Conservation (phyloP, 2,113 vertebrate genomes). For the Psittacara wagleri region DNA sequence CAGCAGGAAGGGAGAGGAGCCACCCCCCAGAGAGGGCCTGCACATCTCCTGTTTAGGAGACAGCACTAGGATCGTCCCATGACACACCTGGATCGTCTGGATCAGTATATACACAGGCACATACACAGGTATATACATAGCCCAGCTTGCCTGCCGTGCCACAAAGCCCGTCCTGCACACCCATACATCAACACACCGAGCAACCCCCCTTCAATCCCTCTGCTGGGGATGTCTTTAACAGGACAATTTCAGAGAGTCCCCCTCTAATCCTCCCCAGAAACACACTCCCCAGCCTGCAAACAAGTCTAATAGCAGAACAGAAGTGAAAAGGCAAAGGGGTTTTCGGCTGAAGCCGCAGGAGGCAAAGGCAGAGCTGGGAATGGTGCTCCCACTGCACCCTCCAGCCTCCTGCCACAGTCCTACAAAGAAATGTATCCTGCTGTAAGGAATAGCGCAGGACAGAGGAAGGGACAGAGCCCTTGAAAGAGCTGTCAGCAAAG, state of each 20-base stretch:
- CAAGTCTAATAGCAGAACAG: neutral
- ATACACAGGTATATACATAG: neutral
- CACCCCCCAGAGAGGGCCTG: neutral
- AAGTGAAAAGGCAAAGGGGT: neutral
- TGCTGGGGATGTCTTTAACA: too few species aligned
- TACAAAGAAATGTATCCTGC: accelerated
- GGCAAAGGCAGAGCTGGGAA: neutral
- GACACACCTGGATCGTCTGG: accelerated
- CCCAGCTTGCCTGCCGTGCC: neutral
- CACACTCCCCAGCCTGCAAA: neutral
- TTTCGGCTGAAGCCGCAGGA: neutral
- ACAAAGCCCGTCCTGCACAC: neutral
- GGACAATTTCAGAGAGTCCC: neutral
- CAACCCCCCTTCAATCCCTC: neutral
- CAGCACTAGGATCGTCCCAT: accelerated
- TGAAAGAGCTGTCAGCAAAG: neutral
- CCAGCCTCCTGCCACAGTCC: neutral
- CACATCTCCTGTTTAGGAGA: neutral
- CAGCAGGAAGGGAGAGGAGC: neutral
- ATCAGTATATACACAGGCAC: too few species aligned
- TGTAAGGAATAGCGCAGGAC: neutral
- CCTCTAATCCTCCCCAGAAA: neutral
- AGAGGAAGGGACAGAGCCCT: neutral
- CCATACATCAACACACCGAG: neutral
- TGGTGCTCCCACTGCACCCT: neutral